Percentiles rank a stretch among this genome's conserved stretches.
Evolutionary conservation across 2,113 vertebrate species (phyloP).

Genomic region (Capreolus pygargus): DNA sequence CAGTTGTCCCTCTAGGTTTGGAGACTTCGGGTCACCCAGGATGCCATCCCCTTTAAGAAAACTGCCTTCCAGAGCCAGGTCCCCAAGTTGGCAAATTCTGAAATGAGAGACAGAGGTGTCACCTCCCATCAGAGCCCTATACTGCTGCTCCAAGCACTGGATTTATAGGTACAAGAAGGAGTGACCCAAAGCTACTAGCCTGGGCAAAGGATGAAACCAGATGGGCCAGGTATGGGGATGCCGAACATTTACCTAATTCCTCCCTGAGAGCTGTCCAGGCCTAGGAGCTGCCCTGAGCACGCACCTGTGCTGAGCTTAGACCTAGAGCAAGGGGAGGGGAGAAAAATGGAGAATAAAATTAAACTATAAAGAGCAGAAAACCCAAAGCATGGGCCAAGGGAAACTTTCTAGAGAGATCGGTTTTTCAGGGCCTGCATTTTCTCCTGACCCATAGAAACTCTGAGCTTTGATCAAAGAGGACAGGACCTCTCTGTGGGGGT

Average conservation of each 20-base stretch:
- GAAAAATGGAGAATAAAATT: neutral
- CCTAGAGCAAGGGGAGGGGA: constrained; percentile 1
- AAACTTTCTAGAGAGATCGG: neutral
- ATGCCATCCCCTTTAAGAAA: neutral
- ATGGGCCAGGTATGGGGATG: neutral
- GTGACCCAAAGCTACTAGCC: neutral
- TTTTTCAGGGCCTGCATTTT: neutral
- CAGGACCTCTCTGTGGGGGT: neutral
- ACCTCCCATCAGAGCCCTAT: neutral
- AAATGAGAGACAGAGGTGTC: neutral
- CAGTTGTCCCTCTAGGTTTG: neutral
- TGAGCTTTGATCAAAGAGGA: neutral
- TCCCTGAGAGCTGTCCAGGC: constrained; percentile 45
- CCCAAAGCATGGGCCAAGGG: neutral
- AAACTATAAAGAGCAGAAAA: neutral
- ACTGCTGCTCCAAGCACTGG: neutral
- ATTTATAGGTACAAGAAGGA: neutral
- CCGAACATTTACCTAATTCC: neutral
- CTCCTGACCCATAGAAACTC: neutral
- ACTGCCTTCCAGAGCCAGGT: neutral
- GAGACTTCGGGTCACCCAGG: neutral
- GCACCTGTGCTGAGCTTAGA: neutral
- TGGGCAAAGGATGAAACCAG: neutral
- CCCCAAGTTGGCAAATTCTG: neutral
- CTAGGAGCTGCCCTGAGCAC: constrained; percentile 14